Conservation (phyloP, 2,113 vertebrate genomes). For the Poeciliopsis prolifica region DNA sequence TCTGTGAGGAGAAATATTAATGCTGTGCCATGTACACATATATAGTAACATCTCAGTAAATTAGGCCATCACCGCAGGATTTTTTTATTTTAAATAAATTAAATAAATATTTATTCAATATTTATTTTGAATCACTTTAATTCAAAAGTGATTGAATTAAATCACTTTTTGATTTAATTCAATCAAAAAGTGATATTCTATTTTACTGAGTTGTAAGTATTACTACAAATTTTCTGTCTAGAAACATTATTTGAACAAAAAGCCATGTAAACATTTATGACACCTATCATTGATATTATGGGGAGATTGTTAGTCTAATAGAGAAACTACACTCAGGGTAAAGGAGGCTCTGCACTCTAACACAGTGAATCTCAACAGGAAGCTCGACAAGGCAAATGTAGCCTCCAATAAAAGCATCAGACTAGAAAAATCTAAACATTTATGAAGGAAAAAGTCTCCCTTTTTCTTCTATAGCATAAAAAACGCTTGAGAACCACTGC, state of each 20-base stretch:
- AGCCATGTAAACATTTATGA: slow-evolving; percentile 3
- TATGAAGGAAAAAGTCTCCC: background rate
- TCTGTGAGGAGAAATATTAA: slow-evolving; percentile 19
- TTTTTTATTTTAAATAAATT: background rate
- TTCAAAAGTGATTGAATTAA: too few species aligned
- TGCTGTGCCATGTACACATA: slow-evolving; percentile 3
- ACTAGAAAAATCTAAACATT: slow-evolving; percentile 2
- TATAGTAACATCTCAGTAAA: background rate
- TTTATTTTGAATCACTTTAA: too few species aligned
- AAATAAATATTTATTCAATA: too few species aligned
- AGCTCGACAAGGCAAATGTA: slow-evolving; percentile 2
- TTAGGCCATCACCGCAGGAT: background rate
- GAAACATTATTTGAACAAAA: slow-evolving; percentile 10
- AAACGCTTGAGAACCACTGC: slow-evolving; percentile 71
- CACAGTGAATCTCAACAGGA: slow-evolving; percentile 67
- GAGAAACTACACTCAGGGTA: slow-evolving; percentile 41
- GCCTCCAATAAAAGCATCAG: background rate
- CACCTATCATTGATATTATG: slow-evolving; percentile 33
- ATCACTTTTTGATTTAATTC: background rate
- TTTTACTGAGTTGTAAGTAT: background rate
- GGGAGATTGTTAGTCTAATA: slow-evolving; percentile 33
- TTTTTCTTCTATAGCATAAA: slow-evolving; percentile 2
- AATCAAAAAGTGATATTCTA: background rate
- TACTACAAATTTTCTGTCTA: background rate
- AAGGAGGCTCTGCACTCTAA: slow-evolving; percentile 58